phyloP scores from a whole-genome alignment of 2,113 vertebrate species.

The Erpornis zantholeuca region DNA sequence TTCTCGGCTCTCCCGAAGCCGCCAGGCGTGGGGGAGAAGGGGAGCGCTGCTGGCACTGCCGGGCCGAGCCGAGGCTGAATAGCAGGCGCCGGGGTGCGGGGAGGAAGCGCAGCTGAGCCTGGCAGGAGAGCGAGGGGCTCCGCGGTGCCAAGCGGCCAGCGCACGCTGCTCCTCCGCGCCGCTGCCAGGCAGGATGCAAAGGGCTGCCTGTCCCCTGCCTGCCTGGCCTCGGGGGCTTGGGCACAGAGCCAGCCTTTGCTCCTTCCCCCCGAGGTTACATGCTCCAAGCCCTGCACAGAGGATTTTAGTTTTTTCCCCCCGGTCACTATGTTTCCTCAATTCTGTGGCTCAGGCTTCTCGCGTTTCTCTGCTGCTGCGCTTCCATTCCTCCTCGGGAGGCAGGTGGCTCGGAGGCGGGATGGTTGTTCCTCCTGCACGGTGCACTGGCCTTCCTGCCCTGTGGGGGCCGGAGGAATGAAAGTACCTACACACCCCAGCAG shows the following conservation, averaged over 20 bases:
- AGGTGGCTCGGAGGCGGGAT: background rate
- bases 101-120: background rate
- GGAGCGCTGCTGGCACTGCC: background rate
- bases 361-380: background rate
- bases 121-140: background rate
- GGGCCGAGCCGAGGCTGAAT: background rate
- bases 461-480: background rate
- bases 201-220: background rate
- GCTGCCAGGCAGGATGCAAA: background rate
- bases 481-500: background rate
- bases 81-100: background rate
- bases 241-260: background rate
- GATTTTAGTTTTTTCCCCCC: fast-evolving
- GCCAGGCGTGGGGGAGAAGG: background rate
- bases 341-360: background rate
- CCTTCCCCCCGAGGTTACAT: background rate
- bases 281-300: background rate
- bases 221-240: background rate
- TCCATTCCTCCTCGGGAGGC: background rate
- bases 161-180: background rate
- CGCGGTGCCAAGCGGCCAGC: background rate
- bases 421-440: background rate
- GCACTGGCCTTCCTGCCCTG: background rate
- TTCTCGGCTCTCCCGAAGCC: background rate
- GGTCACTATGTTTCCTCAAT: background rate